Base-by-base conservation (phyloP, 2,113 vertebrate species). In the Lucifuga dentata region DNA sequence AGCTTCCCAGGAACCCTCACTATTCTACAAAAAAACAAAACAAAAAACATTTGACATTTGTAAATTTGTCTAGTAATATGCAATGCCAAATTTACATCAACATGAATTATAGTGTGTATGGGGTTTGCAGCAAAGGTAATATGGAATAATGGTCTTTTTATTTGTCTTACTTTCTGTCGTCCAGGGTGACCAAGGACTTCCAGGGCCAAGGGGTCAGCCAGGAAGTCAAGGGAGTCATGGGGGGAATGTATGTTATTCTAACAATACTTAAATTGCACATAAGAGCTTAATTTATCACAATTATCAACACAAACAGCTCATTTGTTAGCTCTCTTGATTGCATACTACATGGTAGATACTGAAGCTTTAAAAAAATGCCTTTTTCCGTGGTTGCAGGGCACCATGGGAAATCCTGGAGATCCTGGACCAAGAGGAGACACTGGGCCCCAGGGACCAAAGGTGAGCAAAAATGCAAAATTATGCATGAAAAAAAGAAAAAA, bases 161-260 rank as follows among this genome's bases (percentile, higher is more conserved):
- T 11, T 53, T n/a, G n/a, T 29, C 26, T 29, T 29, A 29, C 24
- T 49, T 7, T 46, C 15, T 60, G 24, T 68, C 4, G 48, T 45
- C 13, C 39, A 91, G 90, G 90, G 90, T 12, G 62, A 74, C 1
- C 57, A 9, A 9, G 90, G 90, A 16, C 67, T 88, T 11, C 81
- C 83, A 19, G 90, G 90, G 16, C 69, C 68, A 0, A 84, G 86
- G 57, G 90, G 88, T 41, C 51, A 11, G 6, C 41, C 87, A 35
- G 90, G 90, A 75, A 58, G 48, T 39, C 1, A 20, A 49, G 90
- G 90, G 3, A 0, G 0, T 5, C 29, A 39, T 0, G 88, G 88
- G 67, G 49, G 0, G 83, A 69, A 76, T 53, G 90, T 91, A 24
- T 10, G 84, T 76, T 48, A 5, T 45, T 62, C 13, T n/a, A 51